Evolutionary conservation across 2,797 vertebrate genomes (phyloP), one percentile per base, ranked within the genome.

Genomic region (Pelodytes ibericus): DNA sequence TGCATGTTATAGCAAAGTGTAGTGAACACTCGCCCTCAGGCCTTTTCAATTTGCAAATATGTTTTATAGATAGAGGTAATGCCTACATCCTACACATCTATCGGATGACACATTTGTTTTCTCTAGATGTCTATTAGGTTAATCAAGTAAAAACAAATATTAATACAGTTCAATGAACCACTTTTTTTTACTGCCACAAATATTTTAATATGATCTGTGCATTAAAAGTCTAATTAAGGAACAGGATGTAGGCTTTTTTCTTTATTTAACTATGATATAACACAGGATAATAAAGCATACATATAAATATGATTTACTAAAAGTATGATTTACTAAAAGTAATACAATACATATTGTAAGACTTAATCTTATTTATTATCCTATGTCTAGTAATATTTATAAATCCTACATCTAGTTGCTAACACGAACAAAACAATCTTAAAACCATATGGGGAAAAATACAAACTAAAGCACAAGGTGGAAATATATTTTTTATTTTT

Each of bases 11-110:
- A 27, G 65, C 58, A 44, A 53, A 69, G 27, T 53, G 66, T 75
- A 53, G 47, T 56, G 58, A 53, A 33, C 65, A 51, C 51, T 51
- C 36, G 56, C 61, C 65, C 26, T 2, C 26, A 16, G 41, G 65
- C 59, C n/a, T 26, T 60, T 53, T 58, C 11, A 18, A 68, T 63
- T 44, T 27, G 47, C 33, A 75, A 51, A 75, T 69, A 69, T 51
- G 65, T 68, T 67, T 33, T 25, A 62, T 20, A 16, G 29, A 75
- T n/a, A 39, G 22, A 62, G 59, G 24, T 59, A 30, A 25, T 20
- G 39, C 56, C 57, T 51, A 39, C 64, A 22, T 20, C 25, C 18
- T 20, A 60, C 15, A 51, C 44, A 74, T 59, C n/a, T 26, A 44
- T 59, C 67, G 47, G 18, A 8, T 66, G 41, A 74, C 25, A 56